Evolutionary conservation across 2,797 vertebrate genomes (phyloP), one percentile per base, ranked within the genome.

Genomic region (Lacerta viridis): DNA sequence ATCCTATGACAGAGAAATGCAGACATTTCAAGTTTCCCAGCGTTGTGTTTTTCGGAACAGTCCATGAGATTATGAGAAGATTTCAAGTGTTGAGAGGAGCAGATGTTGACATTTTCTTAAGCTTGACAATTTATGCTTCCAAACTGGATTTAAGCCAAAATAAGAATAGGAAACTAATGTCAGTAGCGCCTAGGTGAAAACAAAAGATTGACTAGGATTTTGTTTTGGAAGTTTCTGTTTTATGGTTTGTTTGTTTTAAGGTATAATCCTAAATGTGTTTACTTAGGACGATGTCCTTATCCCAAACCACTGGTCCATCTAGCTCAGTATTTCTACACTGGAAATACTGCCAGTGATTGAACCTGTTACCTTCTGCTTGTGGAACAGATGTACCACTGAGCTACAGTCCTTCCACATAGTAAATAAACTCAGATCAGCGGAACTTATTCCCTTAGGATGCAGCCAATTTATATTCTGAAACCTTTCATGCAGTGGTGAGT

Each of bases 121-220:
- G 61, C 41, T 33, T 86, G 71, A 55, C 74, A 69, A 72, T 82
- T 89, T 66, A 46, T 4, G 71, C 59, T 81, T 85, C 46, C 36
- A 46, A 86, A 25, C 17, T 76, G 43, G 72, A 86, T 39, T 76
- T 59, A 11, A 68, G 59, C 79, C 41, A 89, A 85, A 88, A 64
- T 80, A 79, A 84, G 29, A 64, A 75, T 69, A 75, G 41, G 23
- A 84, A 33, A 50, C 25, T 7, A 2, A 18, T 33, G 33, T 41
- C 66, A 71, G 15, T 10, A 5, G 41, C 20, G 15, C 43, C 33
- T 83, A 8, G 5, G 15, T 68, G 25, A 55, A 59, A 75, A 85
- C 50, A 81, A 80, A 72, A 80, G 36, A 27, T 84, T 43, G 29
- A 39, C 23, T 77, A n/a, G 50, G 64, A 33, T 84, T 88, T 76